These are phyloP conservation scores for Apamea sordens DNA, from an alignment of 2,888 invertebrate species.

Conservation along the genomic window DNA sequence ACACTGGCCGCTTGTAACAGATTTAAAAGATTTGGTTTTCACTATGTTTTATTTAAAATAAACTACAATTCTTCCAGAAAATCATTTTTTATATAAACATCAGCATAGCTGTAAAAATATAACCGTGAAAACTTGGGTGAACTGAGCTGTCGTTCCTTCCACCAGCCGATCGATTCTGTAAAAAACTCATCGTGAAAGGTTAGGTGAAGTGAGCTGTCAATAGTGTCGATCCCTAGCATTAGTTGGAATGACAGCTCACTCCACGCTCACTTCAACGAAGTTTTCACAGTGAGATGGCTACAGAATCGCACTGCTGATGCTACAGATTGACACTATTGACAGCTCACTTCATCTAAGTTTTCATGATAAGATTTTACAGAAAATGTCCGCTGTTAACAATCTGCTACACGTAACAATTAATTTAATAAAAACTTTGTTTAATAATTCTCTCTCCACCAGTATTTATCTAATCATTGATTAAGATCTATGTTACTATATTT, in stretches of 20 bases:
- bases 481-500: constrained; percentile 27
- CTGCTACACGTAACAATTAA: too few relatives aligned
- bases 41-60: background rate
- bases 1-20: background rate
- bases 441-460: background rate
- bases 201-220: too few relatives aligned
- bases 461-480: constrained; percentile 21
- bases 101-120: background rate
- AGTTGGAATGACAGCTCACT: too few relatives aligned
- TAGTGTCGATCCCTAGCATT: too few relatives aligned
- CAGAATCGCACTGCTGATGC: too few relatives aligned
- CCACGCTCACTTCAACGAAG: too few relatives aligned
- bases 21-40: background rate
- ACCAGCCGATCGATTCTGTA: too few relatives aligned
- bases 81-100: background rate
- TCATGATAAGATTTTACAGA: background rate
- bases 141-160: background rate
- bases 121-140: background rate
- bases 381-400: background rate
- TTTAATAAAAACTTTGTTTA: background rate
- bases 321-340: background rate
- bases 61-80: background rate
- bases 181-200: too few relatives aligned
- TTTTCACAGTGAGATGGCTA: too few relatives aligned
- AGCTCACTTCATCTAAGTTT: background rate